Evolutionary conservation across 2,888 invertebrate species (phyloP), one percentile per base, ranked within the genome.

Genomic region (Eugnorisma glareosa): DNA sequence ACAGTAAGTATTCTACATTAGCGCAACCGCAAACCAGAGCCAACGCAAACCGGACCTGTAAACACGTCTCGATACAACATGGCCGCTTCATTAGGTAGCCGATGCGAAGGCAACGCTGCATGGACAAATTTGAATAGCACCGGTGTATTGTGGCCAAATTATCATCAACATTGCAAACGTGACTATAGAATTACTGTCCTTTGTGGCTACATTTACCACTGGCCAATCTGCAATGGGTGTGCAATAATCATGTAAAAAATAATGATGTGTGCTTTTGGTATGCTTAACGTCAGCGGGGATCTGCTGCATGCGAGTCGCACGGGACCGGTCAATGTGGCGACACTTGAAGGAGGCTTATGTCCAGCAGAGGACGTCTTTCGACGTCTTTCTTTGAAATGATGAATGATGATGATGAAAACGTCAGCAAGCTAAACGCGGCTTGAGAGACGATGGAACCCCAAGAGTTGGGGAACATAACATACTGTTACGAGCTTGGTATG

Each of bases 121-220:
- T 83, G 74, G 79, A 85, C 84, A 75, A 75, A 83, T 84, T 79
- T 76, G 83, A 79, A 86, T 75, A 79, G 81, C 66, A 63, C 11
- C 45, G 63, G 35, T 40, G 73, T 76, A 80, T 74, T 79, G 68
- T 71, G 80, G 66, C 66, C 37, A 73, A 84, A 84, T 86, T 83
- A 75, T 75, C 86, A 79, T 79, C 59, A 70, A 72, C 57, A 64
- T 71, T 51, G 73, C 76, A 35, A 67, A 57, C 40, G 28, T 80
- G 31, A 54, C 69, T 59, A 35, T 84, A 43, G 37, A 59, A 69
- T 57, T 68, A 72, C 64, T 40, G 72, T 66, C 71, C 68, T 83
- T 72, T 79, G 72, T 79, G 72, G 71, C 43, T 48, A 48, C 35
- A 24, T n/a, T 68, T 54, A 45, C 63, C 57, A 51, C 40, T 8